Percentiles rank a stretch among this genome's conserved stretches.
These are phyloP conservation scores for Mastomys coucha DNA, from an alignment of 2,113 vertebrate species.

Conservation along the genomic window DNA sequence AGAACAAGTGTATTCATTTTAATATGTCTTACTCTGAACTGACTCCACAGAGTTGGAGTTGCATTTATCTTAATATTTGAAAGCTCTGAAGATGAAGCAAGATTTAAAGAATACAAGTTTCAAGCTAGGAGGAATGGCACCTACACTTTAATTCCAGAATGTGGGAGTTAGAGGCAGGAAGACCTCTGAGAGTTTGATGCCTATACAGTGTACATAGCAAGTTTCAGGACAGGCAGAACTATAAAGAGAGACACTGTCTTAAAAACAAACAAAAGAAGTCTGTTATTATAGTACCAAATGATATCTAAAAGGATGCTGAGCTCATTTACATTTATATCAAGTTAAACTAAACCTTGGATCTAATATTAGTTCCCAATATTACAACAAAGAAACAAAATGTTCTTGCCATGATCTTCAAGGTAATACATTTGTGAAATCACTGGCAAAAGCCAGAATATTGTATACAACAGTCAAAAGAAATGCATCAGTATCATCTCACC, in stretches of 20 bases:
- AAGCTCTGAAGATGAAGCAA: neutral
- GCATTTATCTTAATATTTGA: neutral
- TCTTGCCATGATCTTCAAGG: neutral
- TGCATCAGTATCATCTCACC: neutral
- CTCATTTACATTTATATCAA: neutral
- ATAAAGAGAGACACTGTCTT: neutral
- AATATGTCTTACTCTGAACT: neutral
- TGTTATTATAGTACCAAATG: neutral
- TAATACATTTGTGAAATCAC: neutral
- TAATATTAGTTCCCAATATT: neutral
- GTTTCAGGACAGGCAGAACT: neutral
- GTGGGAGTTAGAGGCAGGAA: no score
- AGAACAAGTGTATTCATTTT: conserved; percentile 33
- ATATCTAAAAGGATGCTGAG: neutral
- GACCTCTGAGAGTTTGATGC: neutral
- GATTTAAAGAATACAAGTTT: neutral
- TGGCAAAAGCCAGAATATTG: neutral
- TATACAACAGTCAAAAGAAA: neutral
- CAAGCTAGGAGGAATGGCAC: neutral
- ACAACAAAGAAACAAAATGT: neutral
- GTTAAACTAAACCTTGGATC: conserved; percentile 12
- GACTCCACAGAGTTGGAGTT: neutral
- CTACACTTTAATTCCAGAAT: neutral
- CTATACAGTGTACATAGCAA: neutral
- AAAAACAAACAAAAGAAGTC: neutral